Evolutionary conservation across 2,113 vertebrate species (phyloP).

Genomic region (Tragelaphus buxtoni): DNA sequence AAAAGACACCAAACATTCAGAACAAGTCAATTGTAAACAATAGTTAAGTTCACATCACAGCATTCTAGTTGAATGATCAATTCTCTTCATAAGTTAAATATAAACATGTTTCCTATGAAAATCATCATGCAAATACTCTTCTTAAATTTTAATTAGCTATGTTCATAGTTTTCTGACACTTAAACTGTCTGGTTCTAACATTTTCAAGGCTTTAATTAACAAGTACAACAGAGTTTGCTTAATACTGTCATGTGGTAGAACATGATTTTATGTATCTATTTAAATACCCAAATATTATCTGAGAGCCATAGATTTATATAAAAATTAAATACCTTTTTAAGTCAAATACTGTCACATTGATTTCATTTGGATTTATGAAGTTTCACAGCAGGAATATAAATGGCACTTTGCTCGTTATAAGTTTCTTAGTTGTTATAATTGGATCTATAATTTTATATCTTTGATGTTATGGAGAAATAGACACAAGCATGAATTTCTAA

Average conservation of each 20-base stretch:
- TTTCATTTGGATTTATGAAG: conserved; percentile 43
- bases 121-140: conserved; percentile 32
- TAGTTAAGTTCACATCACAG: not conserved
- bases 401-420: not conserved
- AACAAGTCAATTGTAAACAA: not conserved
- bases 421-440: not conserved
- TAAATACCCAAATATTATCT: conserved; percentile 60
- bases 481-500: not conserved
- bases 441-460: not conserved
- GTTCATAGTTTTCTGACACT: conserved; percentile 54
- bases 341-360: conserved; percentile 23
- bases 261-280: conserved; percentile 49
- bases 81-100: not conserved
- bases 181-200: conserved; percentile 64
- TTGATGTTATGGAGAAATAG: not conserved
- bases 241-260: conserved; percentile 48
- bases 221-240: conserved; percentile 55
- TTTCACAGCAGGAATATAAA: conserved; percentile 19
- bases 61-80: not conserved
- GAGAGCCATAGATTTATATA: conserved; percentile 46
- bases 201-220: conserved; percentile 70
- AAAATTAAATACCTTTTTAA: conserved; percentile 49
- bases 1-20: not conserved
- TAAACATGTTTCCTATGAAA: conserved; percentile 19
- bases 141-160: conserved; percentile 60